These are phyloP conservation scores for Spea hammondii DNA, from an alignment of 2,797 vertebrate species.

Conservation along the genomic window DNA sequence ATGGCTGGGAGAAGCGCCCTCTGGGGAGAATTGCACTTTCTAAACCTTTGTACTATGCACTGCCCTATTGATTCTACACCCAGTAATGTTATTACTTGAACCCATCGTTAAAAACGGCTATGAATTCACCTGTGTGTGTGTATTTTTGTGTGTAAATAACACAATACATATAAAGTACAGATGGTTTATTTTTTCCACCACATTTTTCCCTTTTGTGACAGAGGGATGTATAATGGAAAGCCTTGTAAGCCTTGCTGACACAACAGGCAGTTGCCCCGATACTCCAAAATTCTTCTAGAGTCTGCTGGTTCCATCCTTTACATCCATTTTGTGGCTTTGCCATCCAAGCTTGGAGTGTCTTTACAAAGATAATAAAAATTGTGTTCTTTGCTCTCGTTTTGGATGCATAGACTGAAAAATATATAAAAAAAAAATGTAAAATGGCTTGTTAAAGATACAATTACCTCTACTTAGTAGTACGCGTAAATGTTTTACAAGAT, in stretches of 20 bases:
- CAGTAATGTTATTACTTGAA: conserved; percentile 98
- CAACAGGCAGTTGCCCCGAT: conserved; percentile 75
- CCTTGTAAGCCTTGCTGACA: conserved; percentile 7
- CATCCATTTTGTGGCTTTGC: conserved; percentile 90
- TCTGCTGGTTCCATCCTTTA: conserved; percentile 83
- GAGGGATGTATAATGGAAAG: background rate
- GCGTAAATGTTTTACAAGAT: conserved; percentile 98
- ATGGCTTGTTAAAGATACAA: conserved; percentile 99
- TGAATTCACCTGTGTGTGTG: conserved; percentile 82
- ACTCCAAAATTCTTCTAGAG: conserved; percentile 82
- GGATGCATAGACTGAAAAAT: conserved; percentile 97
- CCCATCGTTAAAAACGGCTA: conserved; percentile 85
- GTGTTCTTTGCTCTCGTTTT: conserved; percentile 99
- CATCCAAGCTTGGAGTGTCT: conserved; percentile 97
- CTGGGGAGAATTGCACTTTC: conserved; percentile 99
- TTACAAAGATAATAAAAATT: conserved; percentile 91
- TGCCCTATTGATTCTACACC: conserved; percentile 99
- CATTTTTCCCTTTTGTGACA: background rate
- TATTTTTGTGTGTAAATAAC: conserved; percentile 87
- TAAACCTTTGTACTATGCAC: conserved; percentile 99
- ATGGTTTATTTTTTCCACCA: conserved; percentile 55
- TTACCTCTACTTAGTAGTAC: conserved; percentile 99
- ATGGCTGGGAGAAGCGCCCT: conserved; percentile 77
- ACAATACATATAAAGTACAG: conserved; percentile 74
- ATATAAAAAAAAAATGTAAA: conserved; percentile 78